phyloP scores from a whole-genome alignment of 2,797 vertebrate genomes.

The Peromyscus attwateri region DNA sequence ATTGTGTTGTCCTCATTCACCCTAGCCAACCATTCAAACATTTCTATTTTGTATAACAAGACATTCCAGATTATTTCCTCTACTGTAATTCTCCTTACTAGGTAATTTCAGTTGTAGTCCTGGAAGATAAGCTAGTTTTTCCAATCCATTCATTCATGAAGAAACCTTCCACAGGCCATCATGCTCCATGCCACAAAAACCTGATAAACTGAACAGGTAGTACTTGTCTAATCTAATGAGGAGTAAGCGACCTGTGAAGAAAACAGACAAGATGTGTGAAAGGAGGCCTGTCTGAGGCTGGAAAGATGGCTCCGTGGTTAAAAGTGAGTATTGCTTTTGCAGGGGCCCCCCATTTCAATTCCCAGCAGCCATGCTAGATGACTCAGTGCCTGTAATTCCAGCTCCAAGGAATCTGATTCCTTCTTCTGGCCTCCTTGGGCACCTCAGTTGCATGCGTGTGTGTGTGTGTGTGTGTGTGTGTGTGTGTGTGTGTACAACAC shows the following conservation, averaged over 20 bases:
- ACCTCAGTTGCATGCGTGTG: neutral
- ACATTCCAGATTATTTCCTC: conserved; percentile 28
- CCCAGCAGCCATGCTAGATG: neutral
- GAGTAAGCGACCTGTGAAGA: conserved; percentile 7
- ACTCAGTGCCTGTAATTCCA: neutral
- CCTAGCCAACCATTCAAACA: neutral
- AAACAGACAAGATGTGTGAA: neutral
- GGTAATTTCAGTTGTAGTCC: neutral
- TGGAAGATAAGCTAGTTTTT: conserved; percentile 30
- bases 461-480: neutral
- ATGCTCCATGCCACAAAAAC: neutral
- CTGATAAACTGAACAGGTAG: conserved; percentile 1
- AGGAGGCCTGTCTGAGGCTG: neutral
- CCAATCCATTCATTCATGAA: neutral
- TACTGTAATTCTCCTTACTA: neutral
- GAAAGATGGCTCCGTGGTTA: neutral
- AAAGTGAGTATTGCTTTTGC: neutral
- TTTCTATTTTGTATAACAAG: conserved; percentile 17
- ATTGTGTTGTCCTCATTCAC: conserved; percentile 1
- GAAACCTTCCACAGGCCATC: neutral
- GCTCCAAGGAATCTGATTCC: neutral
- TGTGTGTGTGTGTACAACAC: neutral
- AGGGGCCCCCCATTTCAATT: neutral
- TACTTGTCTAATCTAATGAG: neutral
- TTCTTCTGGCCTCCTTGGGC: neutral